phyloP scores from a whole-genome alignment of 1,140 invertebrate species.

The Latrodectus geometricus region DNA sequence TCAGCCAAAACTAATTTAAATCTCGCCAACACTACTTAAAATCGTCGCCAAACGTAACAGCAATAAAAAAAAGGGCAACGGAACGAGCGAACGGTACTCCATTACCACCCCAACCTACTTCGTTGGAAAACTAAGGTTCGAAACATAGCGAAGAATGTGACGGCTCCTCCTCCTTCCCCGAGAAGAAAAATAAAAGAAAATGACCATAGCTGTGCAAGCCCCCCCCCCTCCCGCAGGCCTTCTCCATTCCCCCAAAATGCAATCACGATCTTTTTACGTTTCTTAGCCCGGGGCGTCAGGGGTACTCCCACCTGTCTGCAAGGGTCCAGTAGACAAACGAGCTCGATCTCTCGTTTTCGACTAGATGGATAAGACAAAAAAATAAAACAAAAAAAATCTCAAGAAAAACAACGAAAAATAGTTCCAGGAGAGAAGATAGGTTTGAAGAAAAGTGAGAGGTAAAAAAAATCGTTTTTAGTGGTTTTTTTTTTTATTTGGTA shows the following conservation, averaged over 20 bases:
- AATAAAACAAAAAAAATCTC: background rate
- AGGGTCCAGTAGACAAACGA: conserved; percentile 36
- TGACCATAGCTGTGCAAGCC: background rate
- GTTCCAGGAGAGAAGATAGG: conserved; percentile 27
- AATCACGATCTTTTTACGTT: conserved; percentile 50
- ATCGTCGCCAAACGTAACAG: too few relatives aligned
- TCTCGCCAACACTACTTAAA: too few relatives aligned
- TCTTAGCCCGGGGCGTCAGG: conserved; percentile 13
- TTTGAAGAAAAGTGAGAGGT: background rate
- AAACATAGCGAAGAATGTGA: conserved; percentile 45
- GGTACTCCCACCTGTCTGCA: conserved; percentile 46
- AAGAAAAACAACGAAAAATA: conserved; percentile 34
- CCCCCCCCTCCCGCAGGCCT: too few relatives aligned
- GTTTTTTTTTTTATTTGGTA: background rate
- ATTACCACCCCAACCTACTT: background rate
- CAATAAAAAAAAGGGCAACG: background rate
- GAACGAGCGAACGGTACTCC: background rate
- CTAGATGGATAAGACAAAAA: background rate
- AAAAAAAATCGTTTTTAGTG: background rate
- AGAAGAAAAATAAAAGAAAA: conserved; percentile 19
- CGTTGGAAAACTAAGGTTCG: conserved; percentile 9
- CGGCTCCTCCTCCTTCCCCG: conserved; percentile 23
- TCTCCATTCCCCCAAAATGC: background rate
- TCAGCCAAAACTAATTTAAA: too few relatives aligned
- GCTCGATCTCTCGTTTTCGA: background rate